Conservation (phyloP, 2,113 vertebrate genomes). For the Vulpes ferrilata region DNA sequence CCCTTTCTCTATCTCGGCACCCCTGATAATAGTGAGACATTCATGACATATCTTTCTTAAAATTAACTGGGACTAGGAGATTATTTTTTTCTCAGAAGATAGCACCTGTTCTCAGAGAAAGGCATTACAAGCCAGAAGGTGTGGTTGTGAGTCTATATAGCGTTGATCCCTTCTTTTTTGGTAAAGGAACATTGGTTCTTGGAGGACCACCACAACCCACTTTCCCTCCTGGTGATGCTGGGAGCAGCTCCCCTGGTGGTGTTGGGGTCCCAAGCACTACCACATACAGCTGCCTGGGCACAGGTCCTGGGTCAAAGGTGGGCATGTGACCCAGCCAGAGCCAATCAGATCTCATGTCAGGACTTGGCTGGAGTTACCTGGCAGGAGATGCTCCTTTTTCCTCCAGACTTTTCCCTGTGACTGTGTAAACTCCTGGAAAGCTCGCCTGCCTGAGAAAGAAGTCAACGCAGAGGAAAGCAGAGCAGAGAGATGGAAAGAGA, state of each 20-base stretch:
- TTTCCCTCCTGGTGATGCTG: neutral
- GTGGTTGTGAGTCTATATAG: neutral
- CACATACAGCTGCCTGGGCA: neutral
- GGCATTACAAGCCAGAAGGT: neutral
- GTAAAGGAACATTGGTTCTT: neutral
- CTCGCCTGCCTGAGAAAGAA: neutral
- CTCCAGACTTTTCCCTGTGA: neutral
- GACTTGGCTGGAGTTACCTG: fast-evolving
- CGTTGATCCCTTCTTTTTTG: neutral
- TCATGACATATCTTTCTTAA: neutral
- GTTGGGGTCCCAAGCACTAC: no score
- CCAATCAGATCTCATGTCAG: neutral
- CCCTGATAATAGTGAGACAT: neutral
- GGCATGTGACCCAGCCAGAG: neutral
- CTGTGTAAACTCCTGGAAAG: neutral
- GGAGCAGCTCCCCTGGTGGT: neutral
- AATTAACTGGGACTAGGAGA: neutral
- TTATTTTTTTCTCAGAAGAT: neutral
- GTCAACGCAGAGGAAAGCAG: neutral
- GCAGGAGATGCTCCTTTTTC: neutral
- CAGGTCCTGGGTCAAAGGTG: neutral
- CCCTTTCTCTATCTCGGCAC: neutral
- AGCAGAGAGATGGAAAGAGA: slow-evolving; percentile 10
- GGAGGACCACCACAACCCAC: neutral
- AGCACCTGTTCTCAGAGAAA: neutral